These are phyloP conservation scores for Stenoptilia bipunctidactyla DNA, from an alignment of 2,888 invertebrate species.

Conservation along the genomic window DNA sequence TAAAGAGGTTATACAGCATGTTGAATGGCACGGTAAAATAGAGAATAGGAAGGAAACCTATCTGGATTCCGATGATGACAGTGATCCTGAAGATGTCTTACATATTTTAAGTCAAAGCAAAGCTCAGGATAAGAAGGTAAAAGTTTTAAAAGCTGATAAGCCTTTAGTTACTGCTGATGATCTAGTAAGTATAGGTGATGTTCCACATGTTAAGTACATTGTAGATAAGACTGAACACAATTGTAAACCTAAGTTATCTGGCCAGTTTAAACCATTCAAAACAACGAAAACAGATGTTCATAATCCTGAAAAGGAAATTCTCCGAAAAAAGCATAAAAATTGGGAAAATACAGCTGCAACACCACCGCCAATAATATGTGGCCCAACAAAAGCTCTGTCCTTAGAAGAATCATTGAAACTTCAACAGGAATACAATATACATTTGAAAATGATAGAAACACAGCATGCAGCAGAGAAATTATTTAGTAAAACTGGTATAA, in stretches of 20 bases:
- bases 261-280: constrained; percentile 69
- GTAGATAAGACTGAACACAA: constrained; percentile 62
- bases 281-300: constrained; percentile 69
- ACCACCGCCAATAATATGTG: constrained; percentile 69
- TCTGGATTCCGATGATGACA: constrained; percentile 71
- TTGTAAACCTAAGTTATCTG: constrained; percentile 29
- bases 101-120: constrained; percentile 71
- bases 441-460: constrained; percentile 61
- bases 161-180: constrained; percentile 63
- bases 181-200: constrained; percentile 51
- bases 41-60: constrained; percentile 29
- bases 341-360: constrained; percentile 77
- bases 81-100: constrained; percentile 70
- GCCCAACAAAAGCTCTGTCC: constrained; percentile 59
- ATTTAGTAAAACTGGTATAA: constrained; percentile 39
- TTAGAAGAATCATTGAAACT: constrained; percentile 70
- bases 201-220: constrained; percentile 65
- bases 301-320: constrained; percentile 64
- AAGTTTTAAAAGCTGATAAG: constrained; percentile 50
- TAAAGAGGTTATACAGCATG: constrained; percentile 55
- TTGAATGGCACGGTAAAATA: constrained; percentile 73
- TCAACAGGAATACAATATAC: constrained; percentile 60
- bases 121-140: constrained; percentile 57
- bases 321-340: constrained; percentile 56
- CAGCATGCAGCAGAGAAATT: constrained; percentile 71